These are phyloP conservation scores for Clarias pachynema DNA, from an alignment of 2,797 vertebrate genomes.

Conservation along the genomic window DNA sequence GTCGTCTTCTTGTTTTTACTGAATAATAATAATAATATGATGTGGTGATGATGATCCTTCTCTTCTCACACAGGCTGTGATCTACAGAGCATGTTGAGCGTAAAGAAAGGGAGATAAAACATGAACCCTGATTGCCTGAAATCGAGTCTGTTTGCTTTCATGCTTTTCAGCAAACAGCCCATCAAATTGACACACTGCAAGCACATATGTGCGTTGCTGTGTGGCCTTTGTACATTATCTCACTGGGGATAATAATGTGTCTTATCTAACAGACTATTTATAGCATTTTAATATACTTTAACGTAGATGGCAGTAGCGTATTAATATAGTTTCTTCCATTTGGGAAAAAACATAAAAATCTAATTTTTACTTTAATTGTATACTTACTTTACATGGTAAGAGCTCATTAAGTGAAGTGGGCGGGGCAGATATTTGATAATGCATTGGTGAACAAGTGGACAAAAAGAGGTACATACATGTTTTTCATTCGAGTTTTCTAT, in stretches of 20 bases:
- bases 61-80: constrained; percentile 13
- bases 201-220: not conserved
- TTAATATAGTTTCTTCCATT: not conserved
- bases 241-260: not conserved
- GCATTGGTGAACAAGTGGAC: not conserved
- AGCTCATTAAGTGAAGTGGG: not conserved
- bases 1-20: not conserved
- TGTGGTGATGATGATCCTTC: not conserved
- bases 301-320: not conserved
- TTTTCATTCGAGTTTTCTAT: not conserved
- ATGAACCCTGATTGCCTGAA: constrained; percentile 26
- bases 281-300: constrained; percentile 7
- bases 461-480: not conserved
- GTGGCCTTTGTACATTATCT: constrained; percentile 22
- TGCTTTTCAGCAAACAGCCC: constrained; percentile 31
- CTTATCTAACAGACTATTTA: constrained; percentile 8
- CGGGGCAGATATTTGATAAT: not conserved
- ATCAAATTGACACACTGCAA: constrained; percentile 24
- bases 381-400: not conserved
- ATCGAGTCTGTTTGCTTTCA: constrained; percentile 50
- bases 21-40: constrained; percentile 20
- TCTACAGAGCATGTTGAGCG: not conserved
- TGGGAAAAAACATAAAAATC: not conserved
- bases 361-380: too few species aligned
- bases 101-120: not conserved